These are phyloP conservation scores for Pyrocephalus nanus DNA, from an alignment of 2,797 vertebrate species.

Conservation along the genomic window DNA sequence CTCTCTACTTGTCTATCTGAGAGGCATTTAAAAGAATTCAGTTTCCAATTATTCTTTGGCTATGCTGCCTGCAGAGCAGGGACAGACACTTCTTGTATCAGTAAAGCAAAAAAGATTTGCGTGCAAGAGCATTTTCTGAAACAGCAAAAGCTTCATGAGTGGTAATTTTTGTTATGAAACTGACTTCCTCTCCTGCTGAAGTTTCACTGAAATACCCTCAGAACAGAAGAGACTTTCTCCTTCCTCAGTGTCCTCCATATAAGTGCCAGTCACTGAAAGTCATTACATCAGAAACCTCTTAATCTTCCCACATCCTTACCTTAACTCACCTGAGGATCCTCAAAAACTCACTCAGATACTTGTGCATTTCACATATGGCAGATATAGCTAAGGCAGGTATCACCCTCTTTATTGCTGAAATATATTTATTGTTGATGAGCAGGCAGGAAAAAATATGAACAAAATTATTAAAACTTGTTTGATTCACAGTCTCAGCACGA, in stretches of 20 bases:
- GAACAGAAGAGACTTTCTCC: background rate
- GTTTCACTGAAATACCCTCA: background rate
- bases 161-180: background rate
- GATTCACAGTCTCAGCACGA: background rate
- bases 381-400: background rate
- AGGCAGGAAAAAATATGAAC: background rate
- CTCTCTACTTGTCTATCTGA: background rate
- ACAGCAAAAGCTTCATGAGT: background rate
- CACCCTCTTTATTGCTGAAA: background rate
- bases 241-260: background rate
- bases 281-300: background rate
- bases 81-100: background rate
- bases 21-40: background rate
- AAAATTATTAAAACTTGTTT: background rate
- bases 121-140: background rate
- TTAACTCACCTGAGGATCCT: background rate
- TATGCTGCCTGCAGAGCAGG: background rate
- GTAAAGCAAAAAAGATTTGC: background rate
- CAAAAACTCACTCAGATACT: background rate
- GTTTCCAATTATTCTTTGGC: background rate
- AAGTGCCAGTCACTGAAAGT: background rate
- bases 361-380: background rate
- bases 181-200: background rate
- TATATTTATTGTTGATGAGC: background rate
- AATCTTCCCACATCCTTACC: background rate